Conservation (phyloP, 2,797 vertebrate genomes). For the Sebastes aleutianus region DNA sequence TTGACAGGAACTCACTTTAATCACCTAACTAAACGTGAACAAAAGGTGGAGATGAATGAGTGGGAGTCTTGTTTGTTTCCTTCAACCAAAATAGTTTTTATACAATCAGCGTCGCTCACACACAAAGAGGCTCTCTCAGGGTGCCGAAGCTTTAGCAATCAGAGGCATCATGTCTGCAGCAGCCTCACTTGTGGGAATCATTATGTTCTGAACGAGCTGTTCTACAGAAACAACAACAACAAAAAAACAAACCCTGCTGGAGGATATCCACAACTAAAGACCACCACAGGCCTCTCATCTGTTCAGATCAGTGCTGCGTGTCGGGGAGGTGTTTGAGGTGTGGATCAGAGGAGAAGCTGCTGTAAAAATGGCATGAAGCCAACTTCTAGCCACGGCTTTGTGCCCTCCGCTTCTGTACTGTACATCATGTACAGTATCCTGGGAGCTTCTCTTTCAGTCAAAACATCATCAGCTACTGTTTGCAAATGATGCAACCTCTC, state of each 20-base stretch:
- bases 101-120: conserved; percentile 2
- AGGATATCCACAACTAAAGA: not conserved
- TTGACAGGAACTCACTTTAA: not conserved
- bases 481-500: not conserved
- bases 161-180: conserved; percentile 29
- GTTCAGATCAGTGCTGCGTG: not conserved
- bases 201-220: conserved; percentile 2
- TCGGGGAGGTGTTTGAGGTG: not conserved
- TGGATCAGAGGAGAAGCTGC: conserved; percentile 16
- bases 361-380: conserved; percentile 10
- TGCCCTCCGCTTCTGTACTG: not conserved
- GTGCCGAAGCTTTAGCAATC: conserved; percentile 32
- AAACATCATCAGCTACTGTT: not conserved
- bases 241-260: not conserved
- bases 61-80: not conserved
- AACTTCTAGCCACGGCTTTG: not conserved
- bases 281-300: not conserved
- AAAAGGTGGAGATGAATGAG: not conserved
- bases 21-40: not conserved
- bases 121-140: not conserved
- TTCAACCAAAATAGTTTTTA: not conserved
- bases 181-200: conserved; percentile 14
- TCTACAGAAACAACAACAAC: not conserved
- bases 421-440: not conserved
- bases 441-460: not conserved